Evolutionary conservation across 2,113 vertebrate genomes (phyloP), one percentile per base, ranked within the genome.

Genomic region (Heterochromis multidens): DNA sequence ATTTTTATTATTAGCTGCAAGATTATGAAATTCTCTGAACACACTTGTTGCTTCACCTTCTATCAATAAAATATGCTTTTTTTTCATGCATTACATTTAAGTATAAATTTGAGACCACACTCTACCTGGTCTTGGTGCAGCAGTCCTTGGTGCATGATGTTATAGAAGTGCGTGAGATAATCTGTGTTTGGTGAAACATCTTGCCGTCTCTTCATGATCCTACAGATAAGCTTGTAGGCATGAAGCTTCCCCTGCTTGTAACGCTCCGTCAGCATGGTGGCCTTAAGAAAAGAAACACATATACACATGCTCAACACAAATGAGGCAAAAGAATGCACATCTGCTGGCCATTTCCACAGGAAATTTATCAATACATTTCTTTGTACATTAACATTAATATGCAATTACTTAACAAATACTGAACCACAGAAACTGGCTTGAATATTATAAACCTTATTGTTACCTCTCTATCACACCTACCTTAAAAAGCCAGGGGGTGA

Each of bases 401-500:
- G 16, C 16, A 52, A 54, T 33, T 74, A 49, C 29, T 54, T 52
- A 54, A 54, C 27, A 33, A 54, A 74, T 7, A 74, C 0, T n/a
- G 46, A 74, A 74, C n/a, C 27, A 31, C 2, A 0, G 6, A 21
- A 54, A 21, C 49, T 54, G 14, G 19, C 10, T 5, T 37, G 14
- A 56, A 37, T 31, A 43, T 70, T 25, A 90, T 40, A 67, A 52
- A 40, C 60, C 4, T 12, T n/a, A 19, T 1, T 23, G 27, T 35
- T 33, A 52, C 59, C 21, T 23, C 46, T 80, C 7, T 27, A 7
- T 77, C 78, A 74, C 19, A 35, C 78, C 35, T 95, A 99, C 99
- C 97, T 99, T 99, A 93, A 99, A 99, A 52, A 99, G 98, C 99
- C 99, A 99, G 0, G 99, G 99, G 77, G 98, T 99, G 89, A 99